Evolutionary conservation across 2,797 vertebrate genomes (phyloP).

Genomic region (Sebastes matsubarae): DNA sequence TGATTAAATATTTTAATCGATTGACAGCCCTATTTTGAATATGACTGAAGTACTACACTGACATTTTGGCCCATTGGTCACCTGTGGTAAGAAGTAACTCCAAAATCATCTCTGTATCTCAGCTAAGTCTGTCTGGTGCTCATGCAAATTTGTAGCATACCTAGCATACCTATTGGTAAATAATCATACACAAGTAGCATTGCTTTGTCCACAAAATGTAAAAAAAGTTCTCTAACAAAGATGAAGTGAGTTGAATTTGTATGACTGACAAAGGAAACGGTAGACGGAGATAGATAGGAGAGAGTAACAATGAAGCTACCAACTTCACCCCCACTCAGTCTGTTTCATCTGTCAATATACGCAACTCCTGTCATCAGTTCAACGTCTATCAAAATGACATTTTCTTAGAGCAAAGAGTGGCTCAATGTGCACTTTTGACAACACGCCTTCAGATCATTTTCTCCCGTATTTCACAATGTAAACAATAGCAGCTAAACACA

Average conservation of each 20-base stretch:
- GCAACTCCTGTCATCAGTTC: background rate
- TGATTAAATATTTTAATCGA: no score
- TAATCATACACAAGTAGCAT: background rate
- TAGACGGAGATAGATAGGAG: background rate
- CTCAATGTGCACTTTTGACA: background rate
- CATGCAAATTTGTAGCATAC: background rate
- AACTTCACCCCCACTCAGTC: background rate
- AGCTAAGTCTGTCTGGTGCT: background rate
- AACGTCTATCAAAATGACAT: background rate
- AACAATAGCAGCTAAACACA: background rate
- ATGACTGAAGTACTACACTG: no score
- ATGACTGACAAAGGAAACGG: background rate
- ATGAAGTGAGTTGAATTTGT: background rate
- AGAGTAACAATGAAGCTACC: background rate
- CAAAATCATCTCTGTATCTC: conserved; percentile 10
- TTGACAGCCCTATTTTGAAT: no score
- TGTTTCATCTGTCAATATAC: background rate
- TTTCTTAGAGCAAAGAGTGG: background rate
- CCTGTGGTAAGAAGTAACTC: background rate
- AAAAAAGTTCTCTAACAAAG: background rate
- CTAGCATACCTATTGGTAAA: background rate
- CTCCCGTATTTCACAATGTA: background rate
- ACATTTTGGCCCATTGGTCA: background rate
- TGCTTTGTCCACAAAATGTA: background rate
- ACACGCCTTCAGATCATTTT: background rate